Evolutionary conservation across 1,140 invertebrate species (phyloP).

Genomic region (Caenorhabditis remanei): DNA sequence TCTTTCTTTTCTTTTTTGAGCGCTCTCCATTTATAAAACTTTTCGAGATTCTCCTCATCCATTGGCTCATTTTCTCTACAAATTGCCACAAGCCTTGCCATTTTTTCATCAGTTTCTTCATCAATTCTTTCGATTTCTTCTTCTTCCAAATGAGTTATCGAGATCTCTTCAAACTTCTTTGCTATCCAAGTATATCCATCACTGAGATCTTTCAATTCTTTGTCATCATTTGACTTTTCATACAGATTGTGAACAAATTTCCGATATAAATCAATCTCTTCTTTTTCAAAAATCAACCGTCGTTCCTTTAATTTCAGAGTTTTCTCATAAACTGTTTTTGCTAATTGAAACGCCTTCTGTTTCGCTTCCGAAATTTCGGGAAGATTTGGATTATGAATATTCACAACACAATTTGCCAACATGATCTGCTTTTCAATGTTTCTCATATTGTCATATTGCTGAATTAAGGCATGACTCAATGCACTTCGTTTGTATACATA

Average conservation of each 20-base stretch:
- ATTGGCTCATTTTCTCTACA: background rate
- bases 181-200: background rate
- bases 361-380: background rate
- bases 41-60: background rate
- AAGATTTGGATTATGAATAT: background rate
- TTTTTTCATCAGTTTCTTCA: background rate
- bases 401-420: background rate
- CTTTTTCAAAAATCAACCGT: background rate
- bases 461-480: background rate
- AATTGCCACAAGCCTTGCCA: background rate
- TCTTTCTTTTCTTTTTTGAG: background rate
- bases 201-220: background rate
- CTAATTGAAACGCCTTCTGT: background rate
- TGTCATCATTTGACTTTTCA: background rate
- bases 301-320: background rate
- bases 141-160: background rate
- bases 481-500: background rate
- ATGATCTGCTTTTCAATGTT: background rate
- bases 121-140: background rate
- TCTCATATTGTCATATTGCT: background rate
- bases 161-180: background rate
- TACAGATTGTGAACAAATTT: background rate
- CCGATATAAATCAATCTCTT: background rate
- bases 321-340: background rate
- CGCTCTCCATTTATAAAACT: background rate